Percentiles rank a stretch among this genome's conserved stretches.
Evolutionary conservation across 92 coral and sea anemone species (phyloP).

Genomic region (Zoanthus gigantus): DNA sequence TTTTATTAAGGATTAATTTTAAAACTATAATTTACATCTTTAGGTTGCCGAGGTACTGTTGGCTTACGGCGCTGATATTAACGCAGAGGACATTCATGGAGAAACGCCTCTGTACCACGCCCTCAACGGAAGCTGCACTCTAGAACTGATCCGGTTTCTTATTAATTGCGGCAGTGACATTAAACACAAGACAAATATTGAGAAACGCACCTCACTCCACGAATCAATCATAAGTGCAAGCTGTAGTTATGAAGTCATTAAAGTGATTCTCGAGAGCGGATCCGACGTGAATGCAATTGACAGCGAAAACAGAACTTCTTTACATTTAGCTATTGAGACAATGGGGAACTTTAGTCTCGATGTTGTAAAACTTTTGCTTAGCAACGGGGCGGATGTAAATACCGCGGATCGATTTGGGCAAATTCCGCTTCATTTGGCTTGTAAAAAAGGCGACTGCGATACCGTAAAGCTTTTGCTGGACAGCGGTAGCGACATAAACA

Average conservation of each 20-base stretch:
- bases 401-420: slow-evolving; percentile 41
- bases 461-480: slow-evolving; percentile 29
- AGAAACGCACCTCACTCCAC: slow-evolving; percentile 34
- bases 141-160: slow-evolving; percentile 42
- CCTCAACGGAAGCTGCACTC: slow-evolving; percentile 34
- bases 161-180: slow-evolving; percentile 11
- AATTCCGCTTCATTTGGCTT: slow-evolving; percentile 42
- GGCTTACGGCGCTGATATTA: slow-evolving; percentile 5
- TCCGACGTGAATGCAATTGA: slow-evolving; percentile 37
- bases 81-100: slow-evolving; percentile 2
- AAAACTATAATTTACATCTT: background rate
- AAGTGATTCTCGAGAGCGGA: slow-evolving; percentile 16
- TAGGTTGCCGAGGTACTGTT: slow-evolving; percentile 35
- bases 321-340: slow-evolving; percentile 56
- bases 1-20: background rate
- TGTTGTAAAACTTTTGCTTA: slow-evolving; percentile 39
- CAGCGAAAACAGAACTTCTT: slow-evolving; percentile 41
- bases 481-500: slow-evolving; percentile 33
- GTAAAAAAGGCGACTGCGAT: slow-evolving; percentile 33
- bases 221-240: slow-evolving; percentile 15
- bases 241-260: slow-evolving; percentile 19
- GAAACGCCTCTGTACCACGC: slow-evolving; percentile 52
- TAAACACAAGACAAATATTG: background rate
- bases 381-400: slow-evolving; percentile 39
- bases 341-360: slow-evolving; percentile 45